Conservation (phyloP, 2,113 vertebrate genomes). For the Rattus rattus region DNA sequence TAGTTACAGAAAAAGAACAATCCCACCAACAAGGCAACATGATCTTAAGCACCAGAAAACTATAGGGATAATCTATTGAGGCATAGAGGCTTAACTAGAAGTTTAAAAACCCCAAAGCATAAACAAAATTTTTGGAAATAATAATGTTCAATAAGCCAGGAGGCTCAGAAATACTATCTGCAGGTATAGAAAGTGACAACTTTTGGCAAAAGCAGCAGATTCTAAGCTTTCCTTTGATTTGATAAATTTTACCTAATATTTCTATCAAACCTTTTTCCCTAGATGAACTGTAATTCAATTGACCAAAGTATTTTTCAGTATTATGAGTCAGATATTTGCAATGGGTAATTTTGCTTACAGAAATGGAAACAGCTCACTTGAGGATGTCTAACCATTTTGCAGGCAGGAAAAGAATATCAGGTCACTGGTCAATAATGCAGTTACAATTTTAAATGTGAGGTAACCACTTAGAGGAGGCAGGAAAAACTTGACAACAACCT, state of each 20-base stretch:
- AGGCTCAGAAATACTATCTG: slow-evolving; percentile 33
- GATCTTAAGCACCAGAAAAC: background rate
- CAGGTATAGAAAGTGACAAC: background rate
- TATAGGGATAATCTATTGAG: background rate
- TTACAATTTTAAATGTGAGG: background rate
- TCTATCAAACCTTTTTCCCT: slow-evolving; percentile 56
- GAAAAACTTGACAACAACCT: background rate
- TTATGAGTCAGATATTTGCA: slow-evolving; percentile 38
- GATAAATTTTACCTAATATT: slow-evolving; percentile 65
- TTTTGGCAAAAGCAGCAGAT: slow-evolving; percentile 35
- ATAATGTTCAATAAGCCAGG: slow-evolving; percentile 7
- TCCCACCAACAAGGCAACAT: background rate
- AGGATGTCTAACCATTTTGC: slow-evolving; percentile 69
- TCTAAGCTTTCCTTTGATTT: slow-evolving; percentile 13
- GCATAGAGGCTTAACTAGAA: background rate
- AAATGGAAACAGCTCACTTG: slow-evolving; percentile 46
- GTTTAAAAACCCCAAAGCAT: slow-evolving; percentile 23
- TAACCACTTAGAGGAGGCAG: slow-evolving; percentile 22
- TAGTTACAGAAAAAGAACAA: slow-evolving; percentile 29
- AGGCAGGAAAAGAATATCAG: slow-evolving; percentile 55
- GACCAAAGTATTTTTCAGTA: slow-evolving; percentile 72
- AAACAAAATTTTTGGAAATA: background rate
- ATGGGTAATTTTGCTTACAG: slow-evolving; percentile 62
- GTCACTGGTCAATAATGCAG: slow-evolving; percentile 52
- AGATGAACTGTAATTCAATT: slow-evolving; percentile 73